Evolutionary conservation across 2,888 invertebrate genomes (phyloP).

Genomic region (Mesorhabditis spiculigera): DNA sequence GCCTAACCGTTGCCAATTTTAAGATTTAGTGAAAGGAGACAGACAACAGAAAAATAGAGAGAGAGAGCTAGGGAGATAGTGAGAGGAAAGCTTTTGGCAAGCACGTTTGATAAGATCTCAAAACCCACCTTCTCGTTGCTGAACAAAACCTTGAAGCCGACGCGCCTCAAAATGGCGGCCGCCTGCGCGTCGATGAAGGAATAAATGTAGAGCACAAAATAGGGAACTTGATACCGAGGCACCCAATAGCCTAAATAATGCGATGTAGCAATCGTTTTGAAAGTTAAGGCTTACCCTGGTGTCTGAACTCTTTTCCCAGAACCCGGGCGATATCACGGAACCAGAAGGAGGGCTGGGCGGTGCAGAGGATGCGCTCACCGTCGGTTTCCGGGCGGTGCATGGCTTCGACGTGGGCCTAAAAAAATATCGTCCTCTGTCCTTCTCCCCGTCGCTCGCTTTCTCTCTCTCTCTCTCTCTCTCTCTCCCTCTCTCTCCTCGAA

Average conservation of each 20-base stretch:
- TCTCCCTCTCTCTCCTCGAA: too few relatives aligned
- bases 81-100: too few relatives aligned
- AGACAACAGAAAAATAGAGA: too few relatives aligned
- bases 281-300: conserved; percentile 58
- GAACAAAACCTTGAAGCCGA: conserved; percentile 52
- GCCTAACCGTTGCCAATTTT: not conserved
- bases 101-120: not conserved
- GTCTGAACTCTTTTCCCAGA: conserved; percentile 62
- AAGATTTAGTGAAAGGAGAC: not conserved
- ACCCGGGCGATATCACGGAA: conserved; percentile 63
- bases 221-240: conserved; percentile 60
- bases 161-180: conserved; percentile 58
- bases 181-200: conserved; percentile 62
- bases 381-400: conserved; percentile 61
- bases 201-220: conserved; percentile 59
- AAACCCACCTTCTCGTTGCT: conserved; percentile 59
- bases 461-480: too few relatives aligned
- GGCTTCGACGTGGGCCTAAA: conserved; percentile 62
- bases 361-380: conserved; percentile 60
- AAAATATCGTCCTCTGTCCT: not conserved
- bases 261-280: not conserved
- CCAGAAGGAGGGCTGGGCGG: conserved; percentile 59
- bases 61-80: too few relatives aligned
- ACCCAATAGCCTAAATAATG: conserved; percentile 58
- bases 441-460: too few relatives aligned